Base-by-base conservation (phyloP, 37 sponge, comb jelly and placozoan genomes). In the Chondrilla cf. caribensis region DNA sequence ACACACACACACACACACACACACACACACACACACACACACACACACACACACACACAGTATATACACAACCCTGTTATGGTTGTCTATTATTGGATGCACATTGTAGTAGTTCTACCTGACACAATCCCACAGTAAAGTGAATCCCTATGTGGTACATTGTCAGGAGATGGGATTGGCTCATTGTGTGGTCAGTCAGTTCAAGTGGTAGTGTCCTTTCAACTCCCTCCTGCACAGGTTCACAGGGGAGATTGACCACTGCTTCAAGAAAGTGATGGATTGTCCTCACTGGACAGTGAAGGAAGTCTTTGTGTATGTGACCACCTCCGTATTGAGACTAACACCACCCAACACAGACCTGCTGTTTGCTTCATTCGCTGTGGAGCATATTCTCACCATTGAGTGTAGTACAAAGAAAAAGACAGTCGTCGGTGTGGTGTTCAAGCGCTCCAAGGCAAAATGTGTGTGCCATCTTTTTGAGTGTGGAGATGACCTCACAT, bases 291-390 rank as follows among this genome's bases (percentile, higher is more conserved):
- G 28, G 9, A 41, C 62, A 33, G 33, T 84, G 4, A 78, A 36
- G 28, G 84, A 88, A 44, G 84, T 88, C 14, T 25, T 83, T 0
- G 87, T 44, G 17, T 85, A 88, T 32, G 87, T 92, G 14, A 84
- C 71, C 37, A 70, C 87, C 0, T 67, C 86, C 38, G 85, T 79
- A 21, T 76, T 92, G 7, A 47, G 84, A 29, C 82, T 92, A 24
- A 86, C 89, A 29, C 89, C 87, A 2, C 89, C 86, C 26, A 40
- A 79, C 38, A n/a, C 60, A 26, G 68, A 80, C 0, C 68, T 83
- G 3, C 81, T 92, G 24, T 87, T 87, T 65, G 77, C 79, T 21
- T 86, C 86, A 17, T 88, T 92, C 81, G 81, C 87, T n/a, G 51
- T 88, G n/a, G 58, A 81, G 65, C 83, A 88, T 25, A 75, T 88